These are phyloP conservation scores for Eristalinus sepulchralis DNA, from an alignment of 2,888 invertebrate species.

Conservation along the genomic window DNA sequence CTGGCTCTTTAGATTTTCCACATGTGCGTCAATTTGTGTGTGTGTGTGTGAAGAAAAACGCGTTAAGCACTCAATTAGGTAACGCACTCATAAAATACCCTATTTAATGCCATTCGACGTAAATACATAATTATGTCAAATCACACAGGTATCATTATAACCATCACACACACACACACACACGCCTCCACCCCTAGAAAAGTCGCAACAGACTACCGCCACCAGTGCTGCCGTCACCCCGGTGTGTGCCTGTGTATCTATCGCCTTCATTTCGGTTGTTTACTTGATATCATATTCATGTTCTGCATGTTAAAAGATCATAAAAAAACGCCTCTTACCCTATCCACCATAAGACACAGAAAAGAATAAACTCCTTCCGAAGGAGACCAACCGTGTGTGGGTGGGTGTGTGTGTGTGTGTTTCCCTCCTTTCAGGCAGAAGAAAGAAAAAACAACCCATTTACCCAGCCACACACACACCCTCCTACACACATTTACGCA, in stretches of 20 bases:
- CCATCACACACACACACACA: constrained; percentile 32
- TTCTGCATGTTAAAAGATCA: constrained; percentile 69
- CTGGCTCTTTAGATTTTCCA: background rate
- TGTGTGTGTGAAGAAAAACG: constrained; percentile 23
- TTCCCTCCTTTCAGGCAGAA: background rate
- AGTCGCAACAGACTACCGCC: background rate
- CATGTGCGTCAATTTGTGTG: background rate
- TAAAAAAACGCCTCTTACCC: constrained; percentile 52
- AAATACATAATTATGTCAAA: constrained; percentile 70
- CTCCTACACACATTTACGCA: background rate
- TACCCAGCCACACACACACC: constrained; percentile 32
- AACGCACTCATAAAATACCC: constrained; percentile 57
- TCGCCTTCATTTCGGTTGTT: constrained; percentile 54
- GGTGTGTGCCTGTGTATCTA: constrained; percentile 1
- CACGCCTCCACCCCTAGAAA: constrained; percentile 10
- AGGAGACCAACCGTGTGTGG: background rate
- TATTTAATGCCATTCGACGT: constrained; percentile 60
- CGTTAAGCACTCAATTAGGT: constrained; percentile 65
- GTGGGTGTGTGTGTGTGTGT: background rate
- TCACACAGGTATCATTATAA: constrained; percentile 69
- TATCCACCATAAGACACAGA: background rate
- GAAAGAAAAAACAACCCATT: constrained; percentile 39
- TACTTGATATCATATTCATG: constrained; percentile 70
- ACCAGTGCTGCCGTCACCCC: background rate
- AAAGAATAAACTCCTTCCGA: constrained; percentile 17